Conservation (phyloP, 2,113 vertebrate species). For the Zosterops borbonicus region DNA sequence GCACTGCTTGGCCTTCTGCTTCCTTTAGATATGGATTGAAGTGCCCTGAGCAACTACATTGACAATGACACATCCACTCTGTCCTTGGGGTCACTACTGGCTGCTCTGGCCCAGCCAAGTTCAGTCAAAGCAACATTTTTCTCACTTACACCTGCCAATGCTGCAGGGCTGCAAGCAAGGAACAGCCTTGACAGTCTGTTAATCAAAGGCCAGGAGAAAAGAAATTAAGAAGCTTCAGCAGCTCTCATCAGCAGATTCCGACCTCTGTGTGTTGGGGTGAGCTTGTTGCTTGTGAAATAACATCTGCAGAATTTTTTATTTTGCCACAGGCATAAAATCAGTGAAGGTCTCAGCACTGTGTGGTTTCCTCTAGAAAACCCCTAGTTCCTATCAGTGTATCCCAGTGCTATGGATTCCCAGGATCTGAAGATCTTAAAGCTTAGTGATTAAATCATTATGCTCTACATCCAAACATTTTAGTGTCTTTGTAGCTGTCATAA, state of each 20-base stretch:
- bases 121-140: background rate
- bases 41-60: background rate
- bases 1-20: background rate
- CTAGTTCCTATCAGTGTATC: background rate
- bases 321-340: background rate
- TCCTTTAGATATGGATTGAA: background rate
- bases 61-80: background rate
- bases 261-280: background rate
- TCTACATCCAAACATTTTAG: background rate
- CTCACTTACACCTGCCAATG: background rate
- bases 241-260: background rate
- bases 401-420: background rate
- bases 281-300: background rate
- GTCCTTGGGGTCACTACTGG: background rate
- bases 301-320: background rate
- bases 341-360: rapidly evolving
- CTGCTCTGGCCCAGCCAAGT: background rate
- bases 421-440: background rate
- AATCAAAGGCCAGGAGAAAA: background rate
- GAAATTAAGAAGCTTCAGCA: background rate
- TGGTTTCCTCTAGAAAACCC: background rate
- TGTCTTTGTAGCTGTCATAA: rapidly evolving
- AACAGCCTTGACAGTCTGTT: background rate
- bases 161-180: background rate
- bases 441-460: background rate